phyloP scores from a whole-genome alignment of 2,113 vertebrate species.

The Uria lomvia region DNA sequence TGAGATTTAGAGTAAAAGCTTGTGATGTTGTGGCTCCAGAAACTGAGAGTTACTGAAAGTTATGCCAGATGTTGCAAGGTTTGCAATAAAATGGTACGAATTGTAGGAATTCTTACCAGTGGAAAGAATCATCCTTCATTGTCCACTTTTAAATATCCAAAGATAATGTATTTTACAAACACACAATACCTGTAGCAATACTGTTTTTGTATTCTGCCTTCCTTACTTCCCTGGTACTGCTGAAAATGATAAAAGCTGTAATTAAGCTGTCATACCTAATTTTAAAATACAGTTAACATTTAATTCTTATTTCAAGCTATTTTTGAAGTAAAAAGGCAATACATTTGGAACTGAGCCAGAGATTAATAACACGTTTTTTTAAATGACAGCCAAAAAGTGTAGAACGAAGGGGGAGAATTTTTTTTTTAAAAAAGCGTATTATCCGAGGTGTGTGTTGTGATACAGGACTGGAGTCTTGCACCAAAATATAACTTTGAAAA shows the following conservation, averaged over 20 bases:
- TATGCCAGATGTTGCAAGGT: not conserved
- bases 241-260: not conserved
- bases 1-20: not conserved
- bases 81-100: not conserved
- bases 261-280: not conserved
- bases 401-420: not conserved
- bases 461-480: not conserved
- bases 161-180: not conserved
- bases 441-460: not conserved
- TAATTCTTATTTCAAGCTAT: not conserved
- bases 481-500: not conserved
- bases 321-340: not conserved
- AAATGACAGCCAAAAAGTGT: not conserved
- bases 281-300: not conserved
- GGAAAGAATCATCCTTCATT: not conserved
- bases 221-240: not conserved
- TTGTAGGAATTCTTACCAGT: not conserved
- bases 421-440: not conserved
- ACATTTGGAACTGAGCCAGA: not conserved
- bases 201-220: not conserved
- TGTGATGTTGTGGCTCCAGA: not conserved
- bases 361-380: accelerated
- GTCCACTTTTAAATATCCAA: not conserved
- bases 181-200: not conserved
- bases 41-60: not conserved